These are phyloP conservation scores for Petromus typicus DNA, from an alignment of 2,113 vertebrate species.

Conservation along the genomic window DNA sequence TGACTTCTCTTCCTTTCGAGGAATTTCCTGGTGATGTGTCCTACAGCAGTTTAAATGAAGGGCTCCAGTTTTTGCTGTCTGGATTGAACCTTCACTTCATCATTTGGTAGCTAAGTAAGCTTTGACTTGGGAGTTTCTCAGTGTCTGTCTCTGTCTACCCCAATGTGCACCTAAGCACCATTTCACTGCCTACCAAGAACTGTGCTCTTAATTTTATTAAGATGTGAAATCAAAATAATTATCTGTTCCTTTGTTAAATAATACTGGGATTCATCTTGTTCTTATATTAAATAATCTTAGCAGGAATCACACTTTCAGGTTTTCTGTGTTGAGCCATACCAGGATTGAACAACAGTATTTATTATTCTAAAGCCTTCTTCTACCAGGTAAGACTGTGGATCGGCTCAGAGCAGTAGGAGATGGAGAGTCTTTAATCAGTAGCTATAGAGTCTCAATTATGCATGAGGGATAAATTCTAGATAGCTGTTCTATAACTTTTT, in stretches of 20 bases:
- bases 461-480: background rate
- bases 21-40: background rate
- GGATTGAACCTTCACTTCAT: background rate
- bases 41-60: background rate
- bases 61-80: background rate
- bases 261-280: background rate
- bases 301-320: background rate
- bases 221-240: background rate
- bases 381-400: background rate
- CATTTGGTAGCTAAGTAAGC: background rate
- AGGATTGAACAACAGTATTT: background rate
- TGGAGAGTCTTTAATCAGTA: background rate
- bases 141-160: background rate
- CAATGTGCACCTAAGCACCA: background rate
- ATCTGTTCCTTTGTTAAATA: background rate
- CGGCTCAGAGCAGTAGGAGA: background rate
- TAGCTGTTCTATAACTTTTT: background rate
- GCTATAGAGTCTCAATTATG: background rate
- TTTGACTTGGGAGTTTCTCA: background rate
- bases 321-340: background rate
- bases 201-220: background rate
- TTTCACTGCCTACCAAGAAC: background rate
- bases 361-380: background rate
- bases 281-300: background rate
- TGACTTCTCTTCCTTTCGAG: background rate